Evolutionary conservation across 2,797 vertebrate species (phyloP).

Genomic region (Hafferia zeledoni): DNA sequence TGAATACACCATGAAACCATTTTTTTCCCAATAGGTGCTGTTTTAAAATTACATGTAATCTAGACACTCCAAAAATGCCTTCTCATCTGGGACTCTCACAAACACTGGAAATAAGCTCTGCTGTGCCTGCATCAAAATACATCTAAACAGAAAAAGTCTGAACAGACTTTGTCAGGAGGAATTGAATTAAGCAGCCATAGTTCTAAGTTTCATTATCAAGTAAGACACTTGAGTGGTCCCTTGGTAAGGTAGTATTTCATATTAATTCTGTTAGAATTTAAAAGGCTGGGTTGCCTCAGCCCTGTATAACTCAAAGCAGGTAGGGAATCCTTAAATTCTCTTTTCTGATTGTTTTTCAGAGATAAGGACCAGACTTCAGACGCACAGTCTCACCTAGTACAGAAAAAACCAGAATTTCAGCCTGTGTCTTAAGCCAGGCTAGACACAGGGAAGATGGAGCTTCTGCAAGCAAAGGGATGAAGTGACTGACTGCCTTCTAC

Average conservation of each 20-base stretch:
- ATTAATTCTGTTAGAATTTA: background rate
- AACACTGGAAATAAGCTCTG: background rate
- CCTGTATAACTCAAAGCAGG: background rate
- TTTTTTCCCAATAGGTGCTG: background rate
- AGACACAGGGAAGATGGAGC: background rate
- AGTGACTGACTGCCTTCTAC: background rate
- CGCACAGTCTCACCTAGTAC: background rate
- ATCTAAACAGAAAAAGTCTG: background rate
- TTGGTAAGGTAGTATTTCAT: background rate
- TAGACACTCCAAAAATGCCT: background rate
- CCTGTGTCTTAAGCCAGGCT: accelerated
- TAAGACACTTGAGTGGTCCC: background rate
- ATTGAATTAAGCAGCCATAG: background rate
- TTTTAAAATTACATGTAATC: background rate
- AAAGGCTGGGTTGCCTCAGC: background rate
- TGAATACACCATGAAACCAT: background rate
- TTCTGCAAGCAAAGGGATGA: background rate
- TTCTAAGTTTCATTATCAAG: background rate
- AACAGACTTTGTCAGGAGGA: background rate
- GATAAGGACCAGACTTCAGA: background rate
- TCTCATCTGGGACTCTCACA: background rate
- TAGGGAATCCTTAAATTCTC: background rate
- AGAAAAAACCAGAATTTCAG: background rate
- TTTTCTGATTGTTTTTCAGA: background rate
- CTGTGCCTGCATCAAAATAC: background rate